Evolutionary conservation across 2,888 invertebrate species (phyloP).

Genomic region (Halictus ligatus): DNA sequence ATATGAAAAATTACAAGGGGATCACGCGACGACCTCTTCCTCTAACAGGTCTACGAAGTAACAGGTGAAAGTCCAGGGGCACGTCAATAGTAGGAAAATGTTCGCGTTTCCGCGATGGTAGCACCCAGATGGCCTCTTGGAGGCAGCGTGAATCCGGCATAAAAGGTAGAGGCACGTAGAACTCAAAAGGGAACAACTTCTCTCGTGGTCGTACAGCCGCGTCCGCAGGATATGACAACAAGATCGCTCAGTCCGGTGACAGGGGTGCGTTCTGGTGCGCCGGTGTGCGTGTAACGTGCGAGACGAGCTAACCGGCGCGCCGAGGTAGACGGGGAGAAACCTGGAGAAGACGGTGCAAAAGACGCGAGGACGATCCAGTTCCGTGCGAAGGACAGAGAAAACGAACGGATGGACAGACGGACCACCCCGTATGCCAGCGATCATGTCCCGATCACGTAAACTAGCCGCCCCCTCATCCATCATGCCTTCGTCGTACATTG

Average conservation of each 20-base stretch:
- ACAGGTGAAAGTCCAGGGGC: background rate
- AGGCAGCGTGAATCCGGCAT: slow-evolving; percentile 37
- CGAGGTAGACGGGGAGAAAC: slow-evolving; percentile 26
- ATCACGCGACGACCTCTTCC: too few species aligned
- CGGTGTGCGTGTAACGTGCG: slow-evolving; percentile 59
- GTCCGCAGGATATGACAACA: slow-evolving; percentile 79
- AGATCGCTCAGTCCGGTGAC: slow-evolving; percentile 82
- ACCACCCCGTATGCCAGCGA: slow-evolving; percentile 83
- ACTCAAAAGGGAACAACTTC: slow-evolving; percentile 52
- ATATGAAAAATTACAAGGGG: too few species aligned
- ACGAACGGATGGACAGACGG: slow-evolving; percentile 69
- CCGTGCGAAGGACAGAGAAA: slow-evolving; percentile 53
- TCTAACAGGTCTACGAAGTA: background rate
- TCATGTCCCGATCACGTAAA: slow-evolving; percentile 84
- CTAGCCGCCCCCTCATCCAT: slow-evolving; percentile 84
- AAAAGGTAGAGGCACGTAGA: slow-evolving; percentile 42
- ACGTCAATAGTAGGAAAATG: background rate
- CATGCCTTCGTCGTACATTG: slow-evolving; percentile 80
- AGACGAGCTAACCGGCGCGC: background rate
- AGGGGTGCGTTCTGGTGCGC: slow-evolving; percentile 69
- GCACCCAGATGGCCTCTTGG: background rate
- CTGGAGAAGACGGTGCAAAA: slow-evolving; percentile 33
- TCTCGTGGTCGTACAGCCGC: slow-evolving; percentile 56
- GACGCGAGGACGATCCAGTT: slow-evolving; percentile 45
- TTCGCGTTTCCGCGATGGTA: background rate